Evolutionary conservation across 2,888 invertebrate species (phyloP), one percentile per base, ranked within the genome.

Genomic region (Agapetus fuscipes): DNA sequence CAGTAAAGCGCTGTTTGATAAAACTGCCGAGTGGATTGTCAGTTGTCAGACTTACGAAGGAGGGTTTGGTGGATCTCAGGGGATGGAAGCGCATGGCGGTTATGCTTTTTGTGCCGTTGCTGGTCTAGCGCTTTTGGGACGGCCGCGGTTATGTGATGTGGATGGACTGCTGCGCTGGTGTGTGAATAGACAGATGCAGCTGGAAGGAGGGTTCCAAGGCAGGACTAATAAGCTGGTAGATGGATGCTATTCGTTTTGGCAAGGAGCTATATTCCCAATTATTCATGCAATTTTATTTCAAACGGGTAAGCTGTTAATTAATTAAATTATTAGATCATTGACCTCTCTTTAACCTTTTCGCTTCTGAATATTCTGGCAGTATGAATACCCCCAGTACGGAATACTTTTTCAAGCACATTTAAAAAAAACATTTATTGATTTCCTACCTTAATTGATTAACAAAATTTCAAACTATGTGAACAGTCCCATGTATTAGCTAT

Each of bases 221-320:
- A 76, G 97, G 54, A 95, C 97, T 2, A 97, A 98, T 64, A 98
- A 98, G 66, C 70, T 98, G 48, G 97, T 99, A 1, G 98, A 98
- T 71, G 90, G 90, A 3, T 98, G 98, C 61, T 98, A 98, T 60
- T 95, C 95, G 0, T 99, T 96, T 67, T 99, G 98, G 98, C 94
- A 94, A 65, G 95, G 94, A 17, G 95, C 88, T 34, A 77, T 83
- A 30, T 86, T 96, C 58, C 89, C 93, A 13, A 74, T 96, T 30
- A 72, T 95, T 29, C 86, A 91, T 59, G 78, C 79, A 42, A 71
- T 87, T 48, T 64, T 88, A 35, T 58, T 63, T 11, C 62, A 74
- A 58, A 71, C 64, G 49, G 64, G 48, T 46, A 35, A 26, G n/a
- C 14, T 24, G 28, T 10, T 6, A 10, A n/a, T 9, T 24, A 9